Percentiles rank a stretch among this genome's conserved stretches.
These are phyloP conservation scores for Meghimatium bilineatum DNA, from an alignment of 2,888 invertebrate genomes.

Conservation along the genomic window DNA sequence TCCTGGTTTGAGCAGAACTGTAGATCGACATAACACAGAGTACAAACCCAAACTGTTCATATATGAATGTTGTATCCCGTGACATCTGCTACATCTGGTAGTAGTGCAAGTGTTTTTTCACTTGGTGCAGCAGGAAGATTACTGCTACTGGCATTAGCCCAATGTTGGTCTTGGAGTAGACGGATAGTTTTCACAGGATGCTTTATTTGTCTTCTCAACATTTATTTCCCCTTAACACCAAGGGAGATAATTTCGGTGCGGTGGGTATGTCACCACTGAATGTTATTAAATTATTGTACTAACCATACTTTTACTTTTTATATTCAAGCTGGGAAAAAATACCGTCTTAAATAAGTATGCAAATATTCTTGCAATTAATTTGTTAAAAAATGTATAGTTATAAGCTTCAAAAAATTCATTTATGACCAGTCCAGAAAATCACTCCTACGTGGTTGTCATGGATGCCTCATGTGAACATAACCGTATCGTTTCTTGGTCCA, in stretches of 20 bases:
- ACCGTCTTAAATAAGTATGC: no score
- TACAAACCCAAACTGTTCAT: background rate
- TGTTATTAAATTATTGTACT: no score
- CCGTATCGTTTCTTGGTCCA: background rate
- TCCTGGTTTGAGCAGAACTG: background rate
- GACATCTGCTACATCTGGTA: background rate
- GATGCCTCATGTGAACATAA: background rate
- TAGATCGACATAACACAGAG: background rate
- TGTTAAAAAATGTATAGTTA: no score
- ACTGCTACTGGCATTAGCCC: background rate
- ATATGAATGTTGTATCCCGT: background rate
- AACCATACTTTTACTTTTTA: no score
- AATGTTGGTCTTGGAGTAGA: background rate
- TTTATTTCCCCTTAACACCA: background rate
- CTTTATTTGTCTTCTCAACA: background rate
- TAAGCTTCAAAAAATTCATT: no score
- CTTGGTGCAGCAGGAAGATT: background rate
- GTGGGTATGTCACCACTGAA: background rate
- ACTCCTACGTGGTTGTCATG: background rate
- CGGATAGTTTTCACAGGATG: background rate
- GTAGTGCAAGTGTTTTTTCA: background rate
- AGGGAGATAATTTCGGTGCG: background rate
- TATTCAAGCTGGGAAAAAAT: no score
- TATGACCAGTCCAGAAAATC: background rate
- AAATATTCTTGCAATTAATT: no score